A percentile compares a stretch with the other conserved stretches of the same genome.
Evolutionary conservation across 2,888 invertebrate genomes (phyloP).

Genomic region (Nomada ferruginata): DNA sequence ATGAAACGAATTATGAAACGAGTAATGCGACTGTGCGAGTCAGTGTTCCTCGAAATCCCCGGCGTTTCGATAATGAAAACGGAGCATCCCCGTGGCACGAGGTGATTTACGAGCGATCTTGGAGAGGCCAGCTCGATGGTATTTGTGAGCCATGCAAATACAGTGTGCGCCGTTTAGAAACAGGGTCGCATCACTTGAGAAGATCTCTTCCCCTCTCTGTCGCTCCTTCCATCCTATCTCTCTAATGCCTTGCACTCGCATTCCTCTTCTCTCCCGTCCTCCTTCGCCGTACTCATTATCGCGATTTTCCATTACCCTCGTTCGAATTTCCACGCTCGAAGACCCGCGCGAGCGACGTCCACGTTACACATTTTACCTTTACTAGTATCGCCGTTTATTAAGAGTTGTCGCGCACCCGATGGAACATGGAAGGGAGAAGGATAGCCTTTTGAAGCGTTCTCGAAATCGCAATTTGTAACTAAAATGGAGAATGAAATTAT

Average conservation of each 20-base stretch:
- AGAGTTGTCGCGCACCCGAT: neutral
- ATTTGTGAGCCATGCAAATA: slow-evolving; percentile 66
- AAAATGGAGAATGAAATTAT: too few relatives aligned
- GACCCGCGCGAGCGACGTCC: slow-evolving; percentile 36
- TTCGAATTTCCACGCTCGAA: slow-evolving; percentile 71
- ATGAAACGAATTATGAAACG: too few relatives aligned
- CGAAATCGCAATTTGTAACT: neutral
- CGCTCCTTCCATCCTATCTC: slow-evolving; percentile 25
- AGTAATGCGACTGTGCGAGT: too few relatives aligned
- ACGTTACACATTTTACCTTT: slow-evolving; percentile 65
- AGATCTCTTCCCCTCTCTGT: slow-evolving; percentile 33
- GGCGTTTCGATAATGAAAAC: slow-evolving; percentile 51
- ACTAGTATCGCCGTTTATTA: slow-evolving; percentile 11
- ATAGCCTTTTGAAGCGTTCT: neutral
- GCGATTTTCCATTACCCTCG: slow-evolving; percentile 76
- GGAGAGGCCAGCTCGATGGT: slow-evolving; percentile 36
- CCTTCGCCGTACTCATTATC: slow-evolving; percentile 68
- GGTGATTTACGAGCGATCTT: slow-evolving; percentile 61
- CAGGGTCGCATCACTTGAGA: slow-evolving; percentile 69
- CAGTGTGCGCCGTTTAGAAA: slow-evolving; percentile 65
- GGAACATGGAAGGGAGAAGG: neutral
- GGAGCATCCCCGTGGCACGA: slow-evolving; percentile 34
- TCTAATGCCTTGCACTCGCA: slow-evolving; percentile 38
- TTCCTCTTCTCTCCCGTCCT: slow-evolving; percentile 37
- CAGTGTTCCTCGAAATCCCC: too few relatives aligned